These are phyloP conservation scores for Psephotus haematonotus DNA, from an alignment of 2,113 vertebrate genomes.

Conservation along the genomic window DNA sequence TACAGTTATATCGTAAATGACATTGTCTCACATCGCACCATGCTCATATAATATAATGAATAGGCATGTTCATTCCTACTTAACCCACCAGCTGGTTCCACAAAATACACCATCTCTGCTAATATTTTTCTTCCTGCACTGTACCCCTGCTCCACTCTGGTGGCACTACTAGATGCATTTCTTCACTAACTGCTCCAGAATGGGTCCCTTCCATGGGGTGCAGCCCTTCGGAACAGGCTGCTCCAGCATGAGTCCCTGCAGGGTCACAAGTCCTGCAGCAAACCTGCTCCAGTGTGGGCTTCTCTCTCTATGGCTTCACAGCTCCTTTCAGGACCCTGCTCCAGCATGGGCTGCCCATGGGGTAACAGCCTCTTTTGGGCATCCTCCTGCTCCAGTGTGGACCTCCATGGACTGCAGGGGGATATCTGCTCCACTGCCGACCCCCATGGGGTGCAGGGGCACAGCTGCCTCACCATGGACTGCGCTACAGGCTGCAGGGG, in stretches of 20 bases:
- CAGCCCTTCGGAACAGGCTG: background rate
- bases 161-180: background rate
- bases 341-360: background rate
- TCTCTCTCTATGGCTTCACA: background rate
- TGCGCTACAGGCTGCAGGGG: accelerated
- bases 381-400: background rate
- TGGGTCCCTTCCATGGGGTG: background rate
- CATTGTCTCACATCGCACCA: background rate
- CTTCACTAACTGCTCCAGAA: background rate
- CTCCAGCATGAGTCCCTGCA: accelerated
- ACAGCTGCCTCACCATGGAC: background rate
- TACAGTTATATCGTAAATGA: background rate
- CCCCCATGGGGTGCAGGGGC: accelerated
- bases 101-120: background rate
- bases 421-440: background rate
- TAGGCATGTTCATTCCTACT: accelerated
- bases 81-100: background rate
- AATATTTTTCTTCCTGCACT: background rate
- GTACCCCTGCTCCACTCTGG: background rate
- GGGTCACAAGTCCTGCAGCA: background rate
- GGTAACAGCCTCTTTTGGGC: background rate
- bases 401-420: background rate
- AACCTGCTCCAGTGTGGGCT: background rate
- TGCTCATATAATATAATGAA: background rate
- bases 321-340: background rate